Conservation (phyloP, 2,888 invertebrate genomes). For the Phoenoteleia sp. region DNA sequence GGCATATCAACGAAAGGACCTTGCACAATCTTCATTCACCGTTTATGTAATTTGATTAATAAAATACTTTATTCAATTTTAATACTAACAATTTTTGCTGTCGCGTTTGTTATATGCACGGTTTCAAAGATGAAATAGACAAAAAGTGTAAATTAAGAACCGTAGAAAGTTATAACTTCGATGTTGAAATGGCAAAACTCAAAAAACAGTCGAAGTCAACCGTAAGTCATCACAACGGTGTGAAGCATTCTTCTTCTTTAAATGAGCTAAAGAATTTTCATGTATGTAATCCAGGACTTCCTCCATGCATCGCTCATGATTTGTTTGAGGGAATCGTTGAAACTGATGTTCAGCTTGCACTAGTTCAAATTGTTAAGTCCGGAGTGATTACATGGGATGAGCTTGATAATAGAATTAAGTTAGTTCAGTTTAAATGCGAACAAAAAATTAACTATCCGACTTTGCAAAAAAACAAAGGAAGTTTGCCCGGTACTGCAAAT, state of each 20-base stretch:
- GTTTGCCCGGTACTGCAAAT: constrained; percentile 55
- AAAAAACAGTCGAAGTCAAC: too few relatives aligned
- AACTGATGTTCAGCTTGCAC: constrained; percentile 70
- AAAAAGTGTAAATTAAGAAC: constrained; percentile 10
- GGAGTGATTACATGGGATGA: constrained; percentile 2
- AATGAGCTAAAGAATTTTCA: not conserved
- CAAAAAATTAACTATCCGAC: constrained; percentile 19
- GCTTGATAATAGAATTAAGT: not conserved
- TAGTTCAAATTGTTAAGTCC: constrained; percentile 68
- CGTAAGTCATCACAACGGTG: not conserved
- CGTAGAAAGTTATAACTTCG: constrained; percentile 18
- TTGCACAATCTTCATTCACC: not conserved
- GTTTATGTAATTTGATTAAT: constrained; percentile 13
- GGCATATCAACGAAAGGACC: too few relatives aligned
- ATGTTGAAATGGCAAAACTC: not conserved
- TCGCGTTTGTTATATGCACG: constrained; percentile 12
- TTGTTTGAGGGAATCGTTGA: constrained; percentile 76
- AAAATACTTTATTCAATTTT: constrained; percentile 24
- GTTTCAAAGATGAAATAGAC: constrained; percentile 24
- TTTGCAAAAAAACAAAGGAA: constrained; percentile 8
- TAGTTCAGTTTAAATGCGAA: not conserved
- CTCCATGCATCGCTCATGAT: constrained; percentile 77
- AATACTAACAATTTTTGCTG: constrained; percentile 33
- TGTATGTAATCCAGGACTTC: not conserved
- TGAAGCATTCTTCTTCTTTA: not conserved